Evolutionary conservation across 2,888 invertebrate species (phyloP), one percentile per base, ranked within the genome.

Genomic region (Linnaemya vulpina): DNA sequence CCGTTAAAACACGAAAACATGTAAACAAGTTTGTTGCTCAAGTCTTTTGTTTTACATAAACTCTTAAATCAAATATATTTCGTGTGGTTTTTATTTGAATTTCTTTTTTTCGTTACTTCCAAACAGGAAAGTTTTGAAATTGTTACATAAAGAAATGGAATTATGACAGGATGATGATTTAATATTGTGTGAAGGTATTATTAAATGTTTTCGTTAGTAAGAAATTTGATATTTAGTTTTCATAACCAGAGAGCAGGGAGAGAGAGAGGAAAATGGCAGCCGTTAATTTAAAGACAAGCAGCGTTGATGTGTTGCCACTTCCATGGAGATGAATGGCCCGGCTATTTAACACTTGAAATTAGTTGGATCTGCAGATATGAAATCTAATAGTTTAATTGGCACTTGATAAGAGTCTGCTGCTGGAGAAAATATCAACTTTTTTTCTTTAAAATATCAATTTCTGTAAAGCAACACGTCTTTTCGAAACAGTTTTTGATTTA

Each of bases 321-420:
- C 1, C 9, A 17, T 9, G 30, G 9, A 51, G 20, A n/a, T 49
- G 38, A 17, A 25, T 75, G 40, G 25, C 17, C 55, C 17, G 13
- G 11, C n/a, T 30, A 30, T 51, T 20, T 17, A 17, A 10, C 51
- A 17, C 17, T 51, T n/a, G 1, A 53, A 53, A 25, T 55, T 55
- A 71, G 35, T 15, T 43, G 55, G 22, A 65, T 79, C 5, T 17
- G 11, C 13, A 70, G 55, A 74, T 71, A 71, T 71, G 46, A 46
- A 73, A 80, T 55, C 73, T 84, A 80, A 84, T 80, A 84, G 73
- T 84, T 77, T 80, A 80, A 84, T 84, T 84, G 80, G 38, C 43
- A 60, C 55, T 67, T 77, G 84, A 77, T 84, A 80, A 80, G 62
- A 80, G 35, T 60, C 17, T 38, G 15, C 3, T 15, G 46, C 8